Base-by-base conservation (phyloP, 92 coral and sea anemone species). In the Porites lobata region DNA sequence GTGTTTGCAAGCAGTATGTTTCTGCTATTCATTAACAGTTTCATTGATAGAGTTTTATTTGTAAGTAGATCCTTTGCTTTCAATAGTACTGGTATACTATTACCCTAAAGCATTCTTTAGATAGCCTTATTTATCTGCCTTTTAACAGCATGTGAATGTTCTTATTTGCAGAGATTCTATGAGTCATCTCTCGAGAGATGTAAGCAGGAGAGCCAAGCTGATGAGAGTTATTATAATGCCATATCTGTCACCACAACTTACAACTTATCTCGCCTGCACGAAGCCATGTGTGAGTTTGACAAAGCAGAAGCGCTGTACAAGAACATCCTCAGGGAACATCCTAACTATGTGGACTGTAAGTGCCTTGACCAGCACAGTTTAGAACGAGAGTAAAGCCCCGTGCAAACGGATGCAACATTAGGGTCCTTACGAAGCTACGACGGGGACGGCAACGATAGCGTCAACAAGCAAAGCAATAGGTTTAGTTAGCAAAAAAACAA, bases 281-380 rank as follows among this genome's bases (percentile, higher is more conserved):
- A 98, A 80, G 93, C 99, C 22, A 74, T 94, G 90, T 98, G 98
- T 61, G 99, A 96, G 82, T 94, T 94, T 79, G 99, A 98, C 82
- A 92, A 96, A 64, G 99, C 94, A 19, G 98, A 98, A 79, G 96
- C 91, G 57, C 85, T 98, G 56, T 98, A 95, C 82, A 98, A 98
- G 79, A 95, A 96, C 89, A 98, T 98, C 65, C 93, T 98, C 56
- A 94, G 98, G 85, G 99, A 95, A 61, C 99, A 98, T 86, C 99
- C 99, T 0, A 98, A 98, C 92, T 98, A 98, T 79, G 99, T 98
- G 14, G 99, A 98, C 89, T 98, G 99, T 97, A 92, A 95, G 99
- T 97, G 1, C 61, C 61, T 29, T 56, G 61, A 10, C 3, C 14
- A 2, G 14, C 11, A 54, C 15, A 54, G 59, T 54, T 54, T 38